Base-by-base conservation (phyloP, 2,888 invertebrate genomes). In the Drosophila eohydei region DNA sequence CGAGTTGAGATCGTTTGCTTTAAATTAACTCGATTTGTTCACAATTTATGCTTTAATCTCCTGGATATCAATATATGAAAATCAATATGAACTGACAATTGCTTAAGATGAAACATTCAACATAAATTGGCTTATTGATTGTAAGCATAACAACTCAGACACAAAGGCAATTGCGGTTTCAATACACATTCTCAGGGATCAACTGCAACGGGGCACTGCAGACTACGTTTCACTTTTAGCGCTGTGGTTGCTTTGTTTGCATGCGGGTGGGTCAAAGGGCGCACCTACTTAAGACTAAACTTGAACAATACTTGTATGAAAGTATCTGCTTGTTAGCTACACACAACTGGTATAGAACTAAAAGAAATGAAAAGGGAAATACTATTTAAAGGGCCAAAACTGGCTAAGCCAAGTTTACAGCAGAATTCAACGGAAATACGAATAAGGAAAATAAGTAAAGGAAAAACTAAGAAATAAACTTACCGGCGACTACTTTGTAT, bases 401-500 rank as follows among this genome's bases (percentile, higher is more conserved):
- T 48, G 30, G 32, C 32, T 21, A n/a, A 63, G 46, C 6, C 12
- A 38, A 30, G 26, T 16, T 26, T 7, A 30, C 32, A 28, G 32
- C 41, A 36, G 28, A 34, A 11, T 9, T 9, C 14, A 50, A 30
- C 14, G 14, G n/a, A 43, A 32, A 41, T 56, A 16, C 26, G 43
- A 40, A 51, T 44, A 59, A 21, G 36, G 32, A 21, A 41, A 60
- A 67, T 21, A 21, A 51, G 48, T 26, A 56, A 54, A 70, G 54
- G 44, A 65, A 55, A 71, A 78, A 82, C 68, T 48, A 69, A 81
- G 62, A 86, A 86, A 77, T 78, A 83, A 92, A 93, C 93, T 93
- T 93, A 93, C 93, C 93, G 92, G 90, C 92, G 92, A 92, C 93
- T 93, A 93, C 93, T 93, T 92, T 93, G 93, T 81, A 93, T 93